Base-by-base conservation (phyloP, 2,797 vertebrate species). In the Hyperoplus immaculatus region DNA sequence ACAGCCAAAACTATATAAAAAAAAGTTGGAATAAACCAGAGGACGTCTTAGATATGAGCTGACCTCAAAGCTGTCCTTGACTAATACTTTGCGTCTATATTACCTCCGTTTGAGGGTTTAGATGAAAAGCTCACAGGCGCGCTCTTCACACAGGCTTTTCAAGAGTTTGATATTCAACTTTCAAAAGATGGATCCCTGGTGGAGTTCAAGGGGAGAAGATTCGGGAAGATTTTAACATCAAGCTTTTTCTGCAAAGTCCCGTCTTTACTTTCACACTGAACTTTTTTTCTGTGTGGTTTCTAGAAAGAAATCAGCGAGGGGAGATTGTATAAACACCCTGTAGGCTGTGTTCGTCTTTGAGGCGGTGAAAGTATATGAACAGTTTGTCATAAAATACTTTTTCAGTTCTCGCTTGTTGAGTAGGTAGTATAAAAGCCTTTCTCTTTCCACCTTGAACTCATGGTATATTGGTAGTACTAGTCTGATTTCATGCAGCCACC, bases 151-250 rank as follows among this genome's bases (percentile, higher is more conserved):
- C 47, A 1, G 21, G n/a, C 18, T 68, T 74, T 77, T 43, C 18
- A n/a, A 38, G n/a, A 71, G 68, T 80, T 65, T 80, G 46, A 58
- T 36, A 79, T 65, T 43, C 58, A 49, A 77, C 55, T 60, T 78
- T 73, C 29, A 55, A 81, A 80, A 80, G 9, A 51, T 2, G 0
- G 18, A 62, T 83, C 87, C 82, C 88, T 47, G 58, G 71, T 41
- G 83, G 77, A 77, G 84, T 80, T 85, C 72, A 77, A 46, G 43
- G 18, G 58, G 36, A 21, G 70, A 68, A 77, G 18, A 78, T 42
- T 56, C 29, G 39, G 15, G 51, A 65, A 75, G 61, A 74, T 38
- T 60, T 70, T 69, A 71, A 53, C 61, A 78, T 71, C 7, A 61
- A 69, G 54, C 18, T 54, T 49, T 57, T 69, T 55, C 18, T 66